Conservation (phyloP, 2,797 vertebrate species). For the Tenualosa ilisha region DNA sequence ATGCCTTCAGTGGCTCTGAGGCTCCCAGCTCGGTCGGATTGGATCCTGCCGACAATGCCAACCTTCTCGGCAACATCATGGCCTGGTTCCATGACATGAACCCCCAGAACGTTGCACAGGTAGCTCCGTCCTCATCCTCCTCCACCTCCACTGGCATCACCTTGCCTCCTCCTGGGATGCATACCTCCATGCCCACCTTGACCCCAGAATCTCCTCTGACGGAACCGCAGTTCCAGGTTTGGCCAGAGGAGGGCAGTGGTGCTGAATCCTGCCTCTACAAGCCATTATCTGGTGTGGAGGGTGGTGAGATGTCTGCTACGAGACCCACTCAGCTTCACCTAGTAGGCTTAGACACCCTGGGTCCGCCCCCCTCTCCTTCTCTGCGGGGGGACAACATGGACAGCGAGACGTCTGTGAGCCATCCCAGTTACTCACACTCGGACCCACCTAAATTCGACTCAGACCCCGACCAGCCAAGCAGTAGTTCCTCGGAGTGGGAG, state of each 20-base stretch:
- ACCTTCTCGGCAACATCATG: conserved; percentile 98
- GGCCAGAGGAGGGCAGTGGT: conserved; percentile 70
- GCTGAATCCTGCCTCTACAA: conserved; percentile 47
- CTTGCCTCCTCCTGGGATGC: conserved; percentile 70
- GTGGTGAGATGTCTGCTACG: conserved; percentile 72
- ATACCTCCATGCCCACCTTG: conserved; percentile 54
- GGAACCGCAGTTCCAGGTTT: conserved; percentile 51
- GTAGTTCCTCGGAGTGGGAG: conserved; percentile 88
- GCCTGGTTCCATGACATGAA: conserved; percentile 99
- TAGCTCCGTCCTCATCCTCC: conserved; percentile 80
- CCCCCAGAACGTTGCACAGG: conserved; percentile 91
- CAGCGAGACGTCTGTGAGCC: conserved; percentile 51
- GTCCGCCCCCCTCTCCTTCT: conserved; percentile 67
- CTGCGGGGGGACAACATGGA: conserved; percentile 60
- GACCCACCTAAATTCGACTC: conserved; percentile 77
- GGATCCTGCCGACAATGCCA: conserved; percentile 82
- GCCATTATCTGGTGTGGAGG: conserved; percentile 58
- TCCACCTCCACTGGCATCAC: conserved; percentile 31
- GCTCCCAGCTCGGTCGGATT: conserved; percentile 69
- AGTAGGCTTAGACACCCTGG: conserved; percentile 66
- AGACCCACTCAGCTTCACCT: conserved; percentile 82
- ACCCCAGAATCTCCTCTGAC: conserved; percentile 58
- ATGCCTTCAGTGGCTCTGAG: conserved; percentile 79
- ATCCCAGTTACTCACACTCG: conserved; percentile 60
- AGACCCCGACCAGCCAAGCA: conserved; percentile 78